Base-by-base conservation (phyloP, 2,888 invertebrate genomes). In the Eurytoma adleriae region DNA sequence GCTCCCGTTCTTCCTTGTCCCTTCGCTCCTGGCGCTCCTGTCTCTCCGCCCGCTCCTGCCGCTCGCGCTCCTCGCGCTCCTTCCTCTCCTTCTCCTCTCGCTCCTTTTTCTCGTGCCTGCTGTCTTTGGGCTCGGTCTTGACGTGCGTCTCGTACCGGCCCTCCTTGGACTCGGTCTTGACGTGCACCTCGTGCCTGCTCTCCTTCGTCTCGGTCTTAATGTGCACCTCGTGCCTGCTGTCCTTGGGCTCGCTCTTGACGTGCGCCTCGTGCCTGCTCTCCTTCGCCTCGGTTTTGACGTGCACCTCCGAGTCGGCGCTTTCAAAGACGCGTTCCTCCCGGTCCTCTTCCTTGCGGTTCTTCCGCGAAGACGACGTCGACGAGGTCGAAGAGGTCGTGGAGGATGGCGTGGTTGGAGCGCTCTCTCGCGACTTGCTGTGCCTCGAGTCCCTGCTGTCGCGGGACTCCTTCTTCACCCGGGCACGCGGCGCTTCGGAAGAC, bases 291-390 rank as follows among this genome's bases (percentile, higher is more conserved):
- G 48, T 16, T 70, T 86, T 85, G 48, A 68, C 84, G 4, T 57
- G 62, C 10, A 5, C 14, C 78, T 10, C 81, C 16, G 13, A 10
- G n/a, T 59, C 74, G 73, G 27, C 50, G 20, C 61, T 20, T 14
- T 56, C 56, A 0, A 64, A 30, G 30, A 69, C 80, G 77, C 74
- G 79, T 18, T 86, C 83, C 30, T 82, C 83, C 16, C 54, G 87
- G 48, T 72, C 78, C 27, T 89, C 90, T 18, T 88, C 90, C 62
- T 90, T 90, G n/a, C 88, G 86, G 76, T 87, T 85, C 83, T 89
- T 87, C 76, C 87, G 85, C 84, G 87, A 84, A 83, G 87, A 75
- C 10, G 78, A 57, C n/a, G n/a, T n/a, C n/a, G 75, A 66, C 48
- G 78, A 68, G 1, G 78, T 54, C 13, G 74, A 64, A n/a, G 78